phyloP scores from a whole-genome alignment of 2,113 vertebrate genomes.

The Ammospiza caudacuta region DNA sequence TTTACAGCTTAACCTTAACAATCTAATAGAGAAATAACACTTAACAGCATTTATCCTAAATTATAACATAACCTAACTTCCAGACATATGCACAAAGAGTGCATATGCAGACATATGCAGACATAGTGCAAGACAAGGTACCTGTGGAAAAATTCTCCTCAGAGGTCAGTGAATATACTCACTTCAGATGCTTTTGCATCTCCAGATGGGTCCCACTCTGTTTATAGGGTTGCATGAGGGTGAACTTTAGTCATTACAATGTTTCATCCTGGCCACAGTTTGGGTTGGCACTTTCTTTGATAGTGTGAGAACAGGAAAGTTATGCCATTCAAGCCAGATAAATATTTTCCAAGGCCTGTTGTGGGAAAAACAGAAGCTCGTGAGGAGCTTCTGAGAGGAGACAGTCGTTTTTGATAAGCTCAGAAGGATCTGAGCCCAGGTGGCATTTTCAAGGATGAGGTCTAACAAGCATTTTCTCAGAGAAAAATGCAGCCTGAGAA shows the following conservation, averaged over 20 bases:
- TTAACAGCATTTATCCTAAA: background rate
- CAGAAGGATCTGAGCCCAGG: background rate
- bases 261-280: background rate
- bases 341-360: background rate
- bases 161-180: background rate
- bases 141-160: background rate
- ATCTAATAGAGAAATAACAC: background rate
- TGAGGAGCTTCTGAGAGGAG: background rate
- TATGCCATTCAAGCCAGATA: background rate
- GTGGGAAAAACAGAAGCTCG: background rate
- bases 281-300: background rate
- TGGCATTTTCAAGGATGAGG: background rate
- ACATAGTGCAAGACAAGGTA: background rate
- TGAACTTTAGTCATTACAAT: too few species aligned
- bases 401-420: background rate
- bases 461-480: background rate
- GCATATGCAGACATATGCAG: too few species aligned
- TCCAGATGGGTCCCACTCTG: background rate
- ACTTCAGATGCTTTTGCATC: background rate
- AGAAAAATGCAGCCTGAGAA: background rate
- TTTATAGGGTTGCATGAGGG: background rate
- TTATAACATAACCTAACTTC: background rate
- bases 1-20: background rate
- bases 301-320: background rate
- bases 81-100: background rate